Percentiles rank a stretch among this genome's conserved stretches.
These are phyloP conservation scores for Mesembrinibis cayennensis DNA, from an alignment of 2,113 vertebrate species.

Conservation along the genomic window DNA sequence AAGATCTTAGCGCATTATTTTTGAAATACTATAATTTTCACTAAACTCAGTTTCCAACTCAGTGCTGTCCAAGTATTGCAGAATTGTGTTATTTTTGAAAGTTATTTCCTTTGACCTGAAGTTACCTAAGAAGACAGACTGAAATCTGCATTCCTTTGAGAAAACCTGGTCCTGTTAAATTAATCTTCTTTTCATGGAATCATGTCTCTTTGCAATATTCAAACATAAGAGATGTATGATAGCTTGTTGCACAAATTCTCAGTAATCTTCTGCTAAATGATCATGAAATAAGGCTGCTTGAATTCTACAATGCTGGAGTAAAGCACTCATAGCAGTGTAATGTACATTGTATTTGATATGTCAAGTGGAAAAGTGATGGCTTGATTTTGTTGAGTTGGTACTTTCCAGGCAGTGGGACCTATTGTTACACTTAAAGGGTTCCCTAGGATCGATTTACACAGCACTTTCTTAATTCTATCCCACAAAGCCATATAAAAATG, in stretches of 20 bases:
- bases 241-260: not conserved
- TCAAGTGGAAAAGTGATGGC: conserved; percentile 13
- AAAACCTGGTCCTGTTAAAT: conserved; percentile 33
- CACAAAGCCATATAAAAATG: not conserved
- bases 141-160: conserved; percentile 48
- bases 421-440: not conserved
- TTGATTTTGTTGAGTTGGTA: not conserved
- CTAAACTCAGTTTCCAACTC: conserved; percentile 76
- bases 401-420: not conserved
- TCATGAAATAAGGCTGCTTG: not conserved
- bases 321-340: not conserved
- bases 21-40: conserved; percentile 84
- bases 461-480: not conserved
- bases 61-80: conserved; percentile 70
- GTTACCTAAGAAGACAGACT: conserved; percentile 67
- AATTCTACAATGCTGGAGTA: not conserved
- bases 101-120: conserved; percentile 76
- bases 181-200: conserved; percentile 12
- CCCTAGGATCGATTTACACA: not conserved
- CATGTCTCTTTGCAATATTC: not conserved
- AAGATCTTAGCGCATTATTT: conserved; percentile 79
- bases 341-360: conserved; percentile 2
- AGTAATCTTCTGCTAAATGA: not conserved
- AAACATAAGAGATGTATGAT: not conserved
- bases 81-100: conserved; percentile 80